Conservation (phyloP, 1,140 invertebrate genomes). For the Calycopis cecrops region DNA sequence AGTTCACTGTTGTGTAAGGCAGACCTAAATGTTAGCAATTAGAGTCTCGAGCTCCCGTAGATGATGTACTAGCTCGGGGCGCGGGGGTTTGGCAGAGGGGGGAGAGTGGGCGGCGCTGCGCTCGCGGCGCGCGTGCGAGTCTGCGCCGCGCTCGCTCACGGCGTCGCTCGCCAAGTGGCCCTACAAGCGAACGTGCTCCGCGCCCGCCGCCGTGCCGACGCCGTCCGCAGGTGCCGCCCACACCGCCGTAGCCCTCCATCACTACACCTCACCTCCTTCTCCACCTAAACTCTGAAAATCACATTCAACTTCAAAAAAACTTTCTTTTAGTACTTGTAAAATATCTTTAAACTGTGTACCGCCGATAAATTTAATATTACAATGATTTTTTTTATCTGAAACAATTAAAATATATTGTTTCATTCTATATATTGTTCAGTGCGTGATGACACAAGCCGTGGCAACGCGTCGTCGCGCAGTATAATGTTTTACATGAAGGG, state of each 20-base stretch:
- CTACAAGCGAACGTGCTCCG: slow-evolving; percentile 95
- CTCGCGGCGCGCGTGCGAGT: slow-evolving; percentile 89
- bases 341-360: too few species aligned
- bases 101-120: slow-evolving; percentile 73
- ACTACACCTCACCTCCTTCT: slow-evolving; percentile 25
- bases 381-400: too few species aligned
- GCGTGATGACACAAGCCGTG: too few species aligned
- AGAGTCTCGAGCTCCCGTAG: slow-evolving; percentile 89
- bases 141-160: slow-evolving; percentile 90
- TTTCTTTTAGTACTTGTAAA: too few species aligned
- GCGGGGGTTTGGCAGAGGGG: slow-evolving; percentile 2
- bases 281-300: background rate
- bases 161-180: slow-evolving; percentile 95
- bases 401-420: too few species aligned
- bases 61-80: slow-evolving; percentile 84
- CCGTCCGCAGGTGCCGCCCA: slow-evolving; percentile 81
- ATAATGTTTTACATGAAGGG: too few species aligned
- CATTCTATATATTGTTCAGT: too few species aligned
- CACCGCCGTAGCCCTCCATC: slow-evolving; percentile 74
- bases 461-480: too few species aligned
- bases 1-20: too few species aligned
- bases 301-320: too few species aligned
- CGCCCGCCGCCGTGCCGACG: slow-evolving; percentile 87
- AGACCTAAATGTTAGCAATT: slow-evolving; percentile 79
- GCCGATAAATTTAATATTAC: too few species aligned